Conservation (phyloP, 2,888 invertebrate genomes). For the Spisula solida region DNA sequence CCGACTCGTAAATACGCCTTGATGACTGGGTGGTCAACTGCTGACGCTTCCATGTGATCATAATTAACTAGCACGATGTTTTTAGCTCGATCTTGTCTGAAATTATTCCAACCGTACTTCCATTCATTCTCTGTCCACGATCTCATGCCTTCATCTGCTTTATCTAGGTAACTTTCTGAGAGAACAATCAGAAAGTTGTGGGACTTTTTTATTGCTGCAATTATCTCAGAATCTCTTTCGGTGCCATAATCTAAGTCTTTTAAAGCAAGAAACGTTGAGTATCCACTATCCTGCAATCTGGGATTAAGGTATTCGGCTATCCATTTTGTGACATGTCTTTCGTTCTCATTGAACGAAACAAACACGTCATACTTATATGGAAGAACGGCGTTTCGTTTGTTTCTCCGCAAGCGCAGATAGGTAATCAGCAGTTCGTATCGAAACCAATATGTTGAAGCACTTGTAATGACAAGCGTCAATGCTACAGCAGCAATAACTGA, state of each 20-base stretch:
- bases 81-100: conserved; percentile 32
- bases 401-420: conserved; percentile 9
- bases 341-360: conserved; percentile 58
- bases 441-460: conserved; percentile 21
- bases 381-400: background rate
- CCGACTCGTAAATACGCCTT: conserved; percentile 57
- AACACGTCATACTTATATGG: conserved; percentile 49
- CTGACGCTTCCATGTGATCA: conserved; percentile 48
- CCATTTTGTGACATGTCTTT: conserved; percentile 51
- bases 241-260: conserved; percentile 50
- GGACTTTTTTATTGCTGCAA: conserved; percentile 25
- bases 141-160: conserved; percentile 10
- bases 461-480: conserved; percentile 23
- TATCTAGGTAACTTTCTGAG: conserved; percentile 45
- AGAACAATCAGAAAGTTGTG: conserved; percentile 54
- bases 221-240: conserved; percentile 39
- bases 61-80: conserved; percentile 54
- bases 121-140: conserved; percentile 57
- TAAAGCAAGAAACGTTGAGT: conserved; percentile 41
- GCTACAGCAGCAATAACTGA: background rate
- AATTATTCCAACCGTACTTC: conserved; percentile 55
- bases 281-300: conserved; percentile 30
- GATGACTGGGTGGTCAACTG: conserved; percentile 41
- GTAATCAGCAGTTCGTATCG: conserved; percentile 50
- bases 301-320: conserved; percentile 37